Evolutionary conservation across 2,888 invertebrate genomes (phyloP).

Genomic region (Phaedon cochleariae): DNA sequence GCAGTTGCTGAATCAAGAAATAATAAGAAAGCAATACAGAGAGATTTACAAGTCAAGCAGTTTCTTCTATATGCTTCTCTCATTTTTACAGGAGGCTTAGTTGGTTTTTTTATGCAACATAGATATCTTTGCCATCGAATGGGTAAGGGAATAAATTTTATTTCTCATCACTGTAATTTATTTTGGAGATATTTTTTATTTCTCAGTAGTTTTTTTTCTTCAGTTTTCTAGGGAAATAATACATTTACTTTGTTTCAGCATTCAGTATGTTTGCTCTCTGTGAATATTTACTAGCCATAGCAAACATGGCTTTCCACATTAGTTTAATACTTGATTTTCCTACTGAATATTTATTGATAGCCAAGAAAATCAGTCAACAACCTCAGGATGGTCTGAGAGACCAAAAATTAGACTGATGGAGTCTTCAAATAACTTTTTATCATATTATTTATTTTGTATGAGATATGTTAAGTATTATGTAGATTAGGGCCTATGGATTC

Average conservation of each 20-base stretch:
- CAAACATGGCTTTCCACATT: constrained; percentile 93
- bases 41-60: neutral
- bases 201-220: neutral
- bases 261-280: constrained; percentile 95
- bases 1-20: constrained; percentile 53
- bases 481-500: neutral
- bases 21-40: constrained; percentile 35
- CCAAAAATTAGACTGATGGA: neutral
- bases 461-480: neutral
- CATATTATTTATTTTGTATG: neutral
- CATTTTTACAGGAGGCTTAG: neutral
- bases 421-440: neutral
- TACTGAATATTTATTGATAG: constrained; percentile 79
- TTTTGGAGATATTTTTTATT: neutral
- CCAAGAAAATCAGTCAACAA: constrained; percentile 47
- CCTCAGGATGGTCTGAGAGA: neutral
- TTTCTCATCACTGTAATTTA: neutral
- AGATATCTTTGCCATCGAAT: constrained; percentile 3
- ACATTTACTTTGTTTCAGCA: constrained; percentile 68
- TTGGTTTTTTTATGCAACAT: constrained; percentile 11
- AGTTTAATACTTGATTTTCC: constrained; percentile 89
- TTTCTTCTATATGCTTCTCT: neutral
- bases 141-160: neutral
- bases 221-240: neutral
- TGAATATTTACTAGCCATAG: constrained; percentile 90